Percentiles rank a stretch among this genome's conserved stretches.
These are phyloP conservation scores for Caradrina clavipalpis DNA, from an alignment of 2,888 invertebrate species.

Conservation along the genomic window DNA sequence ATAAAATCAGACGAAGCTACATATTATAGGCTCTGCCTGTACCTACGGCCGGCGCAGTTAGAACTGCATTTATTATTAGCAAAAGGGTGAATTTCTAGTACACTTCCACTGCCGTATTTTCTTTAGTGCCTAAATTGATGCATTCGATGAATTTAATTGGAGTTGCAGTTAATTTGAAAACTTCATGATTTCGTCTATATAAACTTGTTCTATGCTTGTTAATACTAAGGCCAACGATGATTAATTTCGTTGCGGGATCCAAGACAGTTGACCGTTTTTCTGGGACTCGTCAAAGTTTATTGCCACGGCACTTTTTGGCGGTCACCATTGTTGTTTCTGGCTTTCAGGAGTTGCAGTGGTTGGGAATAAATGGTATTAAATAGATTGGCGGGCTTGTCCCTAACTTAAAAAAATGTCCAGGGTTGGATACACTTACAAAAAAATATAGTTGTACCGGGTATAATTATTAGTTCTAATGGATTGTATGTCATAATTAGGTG, in stretches of 20 bases:
- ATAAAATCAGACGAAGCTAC: conserved; percentile 59
- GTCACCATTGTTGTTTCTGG: too few relatives aligned
- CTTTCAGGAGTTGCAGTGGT: too few relatives aligned
- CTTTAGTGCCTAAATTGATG: conserved; percentile 25
- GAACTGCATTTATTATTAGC: conserved; percentile 56
- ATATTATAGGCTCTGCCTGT: conserved; percentile 54
- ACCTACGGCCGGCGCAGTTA: conserved; percentile 25
- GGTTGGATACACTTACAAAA: background rate
- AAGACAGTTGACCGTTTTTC: too few relatives aligned
- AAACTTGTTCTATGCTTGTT: background rate
- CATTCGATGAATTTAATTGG: conserved; percentile 3
- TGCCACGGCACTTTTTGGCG: too few relatives aligned
- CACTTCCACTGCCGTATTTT: conserved; percentile 11
- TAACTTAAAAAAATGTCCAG: too few relatives aligned
- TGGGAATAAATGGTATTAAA: too few relatives aligned
- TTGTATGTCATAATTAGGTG: too few relatives aligned
- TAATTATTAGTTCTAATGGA: background rate
- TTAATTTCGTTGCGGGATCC: too few relatives aligned
- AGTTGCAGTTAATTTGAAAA: conserved; percentile 13
- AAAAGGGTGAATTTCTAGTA: conserved; percentile 58
- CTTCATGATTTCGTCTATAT: background rate
- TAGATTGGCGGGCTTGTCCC: too few relatives aligned
- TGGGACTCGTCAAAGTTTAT: too few relatives aligned
- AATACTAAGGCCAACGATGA: background rate
- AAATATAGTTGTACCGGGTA: background rate